phyloP scores from a whole-genome alignment of 2,888 invertebrate species.

The Latheticus oryzae region DNA sequence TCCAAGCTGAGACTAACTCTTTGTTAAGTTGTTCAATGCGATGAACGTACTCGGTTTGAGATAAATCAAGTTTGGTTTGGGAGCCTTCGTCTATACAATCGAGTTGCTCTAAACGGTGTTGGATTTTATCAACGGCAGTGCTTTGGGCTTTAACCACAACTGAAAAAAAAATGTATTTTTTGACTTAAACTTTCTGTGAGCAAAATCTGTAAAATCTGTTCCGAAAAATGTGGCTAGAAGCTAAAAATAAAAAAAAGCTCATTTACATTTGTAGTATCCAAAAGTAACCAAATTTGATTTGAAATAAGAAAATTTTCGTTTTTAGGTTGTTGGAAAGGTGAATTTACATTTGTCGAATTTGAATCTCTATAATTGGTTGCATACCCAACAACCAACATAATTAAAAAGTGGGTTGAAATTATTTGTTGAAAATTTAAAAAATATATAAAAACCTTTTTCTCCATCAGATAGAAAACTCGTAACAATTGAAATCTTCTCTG shows the following conservation, averaged over 20 bases:
- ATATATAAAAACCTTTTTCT: slow-evolving; percentile 74
- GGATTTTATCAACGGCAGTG: slow-evolving; percentile 86
- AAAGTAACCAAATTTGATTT: too few relatives aligned
- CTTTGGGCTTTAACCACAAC: slow-evolving; percentile 85
- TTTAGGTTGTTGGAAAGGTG: too few relatives aligned
- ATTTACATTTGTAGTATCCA: too few relatives aligned
- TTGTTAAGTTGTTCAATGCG: slow-evolving; percentile 92
- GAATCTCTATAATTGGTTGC: too few relatives aligned
- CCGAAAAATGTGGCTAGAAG: too few relatives aligned
- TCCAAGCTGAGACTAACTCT: slow-evolving; percentile 93
- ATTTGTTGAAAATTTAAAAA: too few relatives aligned
- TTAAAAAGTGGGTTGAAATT: too few relatives aligned
- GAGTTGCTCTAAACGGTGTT: slow-evolving; percentile 90
- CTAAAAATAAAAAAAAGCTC: too few relatives aligned
- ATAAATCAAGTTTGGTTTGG: slow-evolving; percentile 86
- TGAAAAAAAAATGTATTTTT: slow-evolving; percentile 62
- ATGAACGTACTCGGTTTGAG: slow-evolving; percentile 81
- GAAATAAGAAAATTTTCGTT: too few relatives aligned
- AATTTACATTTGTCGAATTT: too few relatives aligned
- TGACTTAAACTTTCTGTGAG: too few relatives aligned
- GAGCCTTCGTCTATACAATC: slow-evolving; percentile 94
- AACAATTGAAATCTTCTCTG: slow-evolving; percentile 90
- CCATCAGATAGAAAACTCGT: slow-evolving; percentile 88
- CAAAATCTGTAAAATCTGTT: slow-evolving; percentile 30
- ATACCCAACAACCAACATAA: too few relatives aligned